Conservation (phyloP, 1,140 invertebrate species). For the Anoplolepis gracilipes region DNA sequence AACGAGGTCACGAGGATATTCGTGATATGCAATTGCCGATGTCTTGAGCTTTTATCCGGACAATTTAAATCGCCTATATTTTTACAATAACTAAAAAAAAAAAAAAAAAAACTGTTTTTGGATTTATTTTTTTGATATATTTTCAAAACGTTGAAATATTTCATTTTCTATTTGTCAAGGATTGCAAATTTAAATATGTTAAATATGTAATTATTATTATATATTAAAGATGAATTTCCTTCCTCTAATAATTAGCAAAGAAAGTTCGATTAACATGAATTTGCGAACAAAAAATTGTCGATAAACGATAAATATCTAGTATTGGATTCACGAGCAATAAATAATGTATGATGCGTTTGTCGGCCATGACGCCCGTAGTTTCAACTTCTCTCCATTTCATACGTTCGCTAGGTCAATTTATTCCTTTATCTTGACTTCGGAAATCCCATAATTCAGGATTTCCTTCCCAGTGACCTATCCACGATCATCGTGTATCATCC, state of each 20-base stretch:
- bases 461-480: constrained; percentile 31
- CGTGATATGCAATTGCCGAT: not conserved
- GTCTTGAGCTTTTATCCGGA: not conserved
- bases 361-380: not conserved
- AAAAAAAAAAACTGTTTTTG: no score
- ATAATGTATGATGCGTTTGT: not conserved
- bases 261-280: not conserved
- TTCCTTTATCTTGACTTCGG: constrained; percentile 44
- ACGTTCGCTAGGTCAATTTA: constrained; percentile 31
- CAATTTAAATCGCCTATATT: not conserved
- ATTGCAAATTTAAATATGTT: not conserved
- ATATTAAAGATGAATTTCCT: not conserved
- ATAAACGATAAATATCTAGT: not conserved
- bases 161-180: not conserved
- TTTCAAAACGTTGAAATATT: not conserved
- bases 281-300: not conserved
- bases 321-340: not conserved
- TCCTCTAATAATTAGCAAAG: not conserved
- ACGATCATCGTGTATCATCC: constrained; percentile 27
- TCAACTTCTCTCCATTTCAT: constrained; percentile 20
- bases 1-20: not conserved
- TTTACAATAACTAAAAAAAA: not conserved
- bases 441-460: constrained; percentile 44
- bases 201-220: no score
- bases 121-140: not conserved